Conservation (phyloP, 92 coral and sea anemone genomes). For the Ricordea florida region DNA sequence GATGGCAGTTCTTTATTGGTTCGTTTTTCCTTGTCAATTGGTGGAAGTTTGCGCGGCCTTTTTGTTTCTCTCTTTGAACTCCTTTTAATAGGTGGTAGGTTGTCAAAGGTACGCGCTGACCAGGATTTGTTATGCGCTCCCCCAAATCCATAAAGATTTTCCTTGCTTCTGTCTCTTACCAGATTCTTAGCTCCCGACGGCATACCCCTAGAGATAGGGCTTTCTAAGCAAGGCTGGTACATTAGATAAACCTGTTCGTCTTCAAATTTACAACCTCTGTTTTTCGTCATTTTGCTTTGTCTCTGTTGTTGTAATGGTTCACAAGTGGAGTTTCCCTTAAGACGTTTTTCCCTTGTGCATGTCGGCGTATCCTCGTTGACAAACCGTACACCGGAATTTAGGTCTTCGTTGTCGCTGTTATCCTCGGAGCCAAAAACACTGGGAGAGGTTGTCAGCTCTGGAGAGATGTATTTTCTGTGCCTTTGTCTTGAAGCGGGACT, state of each 20-base stretch:
- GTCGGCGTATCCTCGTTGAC: not conserved
- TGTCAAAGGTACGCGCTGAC: conserved; percentile 17
- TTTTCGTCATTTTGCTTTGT: conserved; percentile 18
- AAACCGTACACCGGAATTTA: conserved; percentile 1
- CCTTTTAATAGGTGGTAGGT: conserved; percentile 6
- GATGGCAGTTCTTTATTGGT: not conserved
- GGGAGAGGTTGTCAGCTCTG: conserved; percentile 26
- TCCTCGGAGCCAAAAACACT: conserved; percentile 47
- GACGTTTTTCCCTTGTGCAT: conserved; percentile 2
- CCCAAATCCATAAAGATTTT: too few species aligned
- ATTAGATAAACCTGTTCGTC: not conserved
- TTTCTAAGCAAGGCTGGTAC: not conserved
- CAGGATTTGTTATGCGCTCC: too few species aligned
- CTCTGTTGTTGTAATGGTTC: not conserved
- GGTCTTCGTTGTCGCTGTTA: conserved; percentile 32
- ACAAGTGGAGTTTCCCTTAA: not conserved
- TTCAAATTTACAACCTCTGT: not conserved
- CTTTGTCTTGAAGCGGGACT: conserved; percentile 42
- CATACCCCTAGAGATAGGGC: too few species aligned
- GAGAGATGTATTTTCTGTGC: conserved; percentile 23
- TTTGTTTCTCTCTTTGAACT: not conserved
- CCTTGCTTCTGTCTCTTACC: too few species aligned
- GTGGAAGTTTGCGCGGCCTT: conserved; percentile 57
- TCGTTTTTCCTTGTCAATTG: conserved; percentile 52
- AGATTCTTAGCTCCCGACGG: too few species aligned